Percentiles rank a stretch among this genome's conserved stretches.
These are phyloP conservation scores for Pelecanoides urinatrix DNA, from an alignment of 2,113 vertebrate genomes.

Conservation along the genomic window DNA sequence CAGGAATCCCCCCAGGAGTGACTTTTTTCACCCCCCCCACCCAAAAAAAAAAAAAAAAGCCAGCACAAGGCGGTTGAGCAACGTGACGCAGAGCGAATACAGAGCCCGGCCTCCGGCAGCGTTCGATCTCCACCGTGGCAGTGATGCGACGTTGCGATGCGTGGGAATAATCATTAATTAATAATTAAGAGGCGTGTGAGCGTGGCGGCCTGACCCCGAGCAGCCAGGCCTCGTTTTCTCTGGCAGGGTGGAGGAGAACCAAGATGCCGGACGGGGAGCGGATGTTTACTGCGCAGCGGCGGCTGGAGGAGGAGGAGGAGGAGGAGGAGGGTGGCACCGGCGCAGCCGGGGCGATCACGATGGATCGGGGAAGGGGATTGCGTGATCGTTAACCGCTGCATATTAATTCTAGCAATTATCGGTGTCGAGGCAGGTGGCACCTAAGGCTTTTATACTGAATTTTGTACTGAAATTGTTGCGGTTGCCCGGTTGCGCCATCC, in stretches of 20 bases:
- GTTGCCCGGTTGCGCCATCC: fast-evolving
- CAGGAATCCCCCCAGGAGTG: not conserved
- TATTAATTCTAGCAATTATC: fast-evolving
- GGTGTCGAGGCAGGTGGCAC: not conserved
- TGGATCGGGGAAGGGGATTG: not conserved
- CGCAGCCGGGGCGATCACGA: not conserved
- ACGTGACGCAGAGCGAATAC: not conserved
- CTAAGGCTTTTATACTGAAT: not conserved
- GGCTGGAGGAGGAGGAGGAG: not conserved
- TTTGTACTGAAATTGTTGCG: not conserved
- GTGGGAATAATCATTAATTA: not conserved
- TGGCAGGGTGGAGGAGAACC: not conserved
- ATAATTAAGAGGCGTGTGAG: fast-evolving
- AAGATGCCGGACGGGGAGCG: not conserved
- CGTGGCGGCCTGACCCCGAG: fast-evolving
- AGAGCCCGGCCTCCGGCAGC: fast-evolving
- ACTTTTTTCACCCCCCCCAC: not conserved
- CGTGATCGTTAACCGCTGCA: fast-evolving
- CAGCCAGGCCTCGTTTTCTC: too few relatives aligned
- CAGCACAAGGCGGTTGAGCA: not conserved
- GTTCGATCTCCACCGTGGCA: fast-evolving
- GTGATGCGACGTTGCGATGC: fast-evolving
- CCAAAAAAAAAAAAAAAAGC: not conserved
- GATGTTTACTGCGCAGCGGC: not conserved
- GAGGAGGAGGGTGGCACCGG: not conserved